A percentile compares a stretch with the other conserved stretches of the same genome.
These are phyloP conservation scores for Microtus montanus DNA, from an alignment of 2,113 vertebrate genomes.

Conservation along the genomic window DNA sequence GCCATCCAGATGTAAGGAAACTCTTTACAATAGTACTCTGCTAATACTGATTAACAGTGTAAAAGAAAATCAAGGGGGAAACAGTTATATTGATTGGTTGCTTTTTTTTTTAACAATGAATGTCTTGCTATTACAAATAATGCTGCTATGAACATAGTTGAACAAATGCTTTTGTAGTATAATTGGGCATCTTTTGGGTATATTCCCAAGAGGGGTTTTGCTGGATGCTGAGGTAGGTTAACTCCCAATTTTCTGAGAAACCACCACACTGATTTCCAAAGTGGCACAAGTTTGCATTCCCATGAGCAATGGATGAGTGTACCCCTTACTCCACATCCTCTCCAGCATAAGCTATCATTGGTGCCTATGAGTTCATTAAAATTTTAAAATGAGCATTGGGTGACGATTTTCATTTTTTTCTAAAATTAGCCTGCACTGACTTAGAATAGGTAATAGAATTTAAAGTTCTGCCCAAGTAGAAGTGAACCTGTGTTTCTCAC, in stretches of 20 bases:
- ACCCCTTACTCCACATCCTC: no score
- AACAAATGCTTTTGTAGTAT: no score
- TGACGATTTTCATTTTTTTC: not conserved
- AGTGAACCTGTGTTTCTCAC: slow-evolving; percentile 19
- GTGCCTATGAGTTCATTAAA: slow-evolving; percentile 12
- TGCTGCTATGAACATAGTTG: no score
- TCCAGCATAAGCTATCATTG: no score
- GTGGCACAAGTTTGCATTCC: no score
- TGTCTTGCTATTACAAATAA: not conserved
- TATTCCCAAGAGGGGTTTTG: no score
- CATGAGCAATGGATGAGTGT: no score
- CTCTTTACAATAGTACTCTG: slow-evolving; percentile 8
- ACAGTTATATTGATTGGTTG: not conserved
- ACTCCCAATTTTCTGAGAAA: no score
- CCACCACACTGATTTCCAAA: no score
- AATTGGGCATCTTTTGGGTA: no score
- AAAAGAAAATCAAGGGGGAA: not conserved
- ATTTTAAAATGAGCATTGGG: slow-evolving; percentile 41
- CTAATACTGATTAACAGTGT: slow-evolving; percentile 2
- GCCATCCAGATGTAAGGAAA: not conserved
- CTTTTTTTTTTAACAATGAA: not conserved
- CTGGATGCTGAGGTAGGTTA: no score
- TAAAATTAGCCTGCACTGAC: not conserved
- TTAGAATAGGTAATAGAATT: not conserved
- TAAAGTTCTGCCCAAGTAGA: not conserved